Evolutionary conservation across 2,113 vertebrate species (phyloP).

Genomic region (Neogobius melanostomus): DNA sequence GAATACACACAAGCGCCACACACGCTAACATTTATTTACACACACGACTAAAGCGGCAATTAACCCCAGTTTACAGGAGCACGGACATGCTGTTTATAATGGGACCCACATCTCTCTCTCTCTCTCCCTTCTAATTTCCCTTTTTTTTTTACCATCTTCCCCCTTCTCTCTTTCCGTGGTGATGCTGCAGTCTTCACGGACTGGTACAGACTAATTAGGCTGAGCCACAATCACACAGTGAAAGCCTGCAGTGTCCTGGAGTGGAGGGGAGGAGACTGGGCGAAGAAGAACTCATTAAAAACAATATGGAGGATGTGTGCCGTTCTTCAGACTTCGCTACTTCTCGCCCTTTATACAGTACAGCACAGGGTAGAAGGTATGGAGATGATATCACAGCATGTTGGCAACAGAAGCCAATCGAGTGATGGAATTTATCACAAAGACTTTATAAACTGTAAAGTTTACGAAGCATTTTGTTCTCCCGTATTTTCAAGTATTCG

Average conservation of each 20-base stretch:
- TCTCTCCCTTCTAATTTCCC: background rate
- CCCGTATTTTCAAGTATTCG: no score
- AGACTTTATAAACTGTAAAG: no score
- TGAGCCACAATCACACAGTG: constrained; percentile 33
- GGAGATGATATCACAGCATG: no score
- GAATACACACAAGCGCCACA: background rate
- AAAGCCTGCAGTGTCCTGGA: background rate
- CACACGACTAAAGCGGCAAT: constrained; percentile 65
- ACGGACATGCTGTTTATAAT: constrained; percentile 68
- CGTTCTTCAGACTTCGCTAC: background rate
- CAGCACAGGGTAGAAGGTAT: no score
- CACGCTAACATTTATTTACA: constrained; percentile 42
- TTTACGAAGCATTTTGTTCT: no score
- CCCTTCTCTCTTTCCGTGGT: constrained; percentile 20
- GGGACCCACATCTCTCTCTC: constrained; percentile 45
- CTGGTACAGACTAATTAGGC: constrained; percentile 78
- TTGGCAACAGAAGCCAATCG: no score
- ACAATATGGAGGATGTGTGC: background rate
- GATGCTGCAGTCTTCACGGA: constrained; percentile 70
- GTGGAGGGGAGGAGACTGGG: no score
- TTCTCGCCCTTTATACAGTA: background rate
- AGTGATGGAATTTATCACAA: no score
- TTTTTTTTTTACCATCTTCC: background rate
- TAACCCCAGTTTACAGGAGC: constrained; percentile 70
- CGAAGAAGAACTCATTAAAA: background rate